Evolutionary conservation across 2,888 invertebrate genomes (phyloP), one percentile per base, ranked within the genome.

Genomic region (Eristalis tenax): DNA sequence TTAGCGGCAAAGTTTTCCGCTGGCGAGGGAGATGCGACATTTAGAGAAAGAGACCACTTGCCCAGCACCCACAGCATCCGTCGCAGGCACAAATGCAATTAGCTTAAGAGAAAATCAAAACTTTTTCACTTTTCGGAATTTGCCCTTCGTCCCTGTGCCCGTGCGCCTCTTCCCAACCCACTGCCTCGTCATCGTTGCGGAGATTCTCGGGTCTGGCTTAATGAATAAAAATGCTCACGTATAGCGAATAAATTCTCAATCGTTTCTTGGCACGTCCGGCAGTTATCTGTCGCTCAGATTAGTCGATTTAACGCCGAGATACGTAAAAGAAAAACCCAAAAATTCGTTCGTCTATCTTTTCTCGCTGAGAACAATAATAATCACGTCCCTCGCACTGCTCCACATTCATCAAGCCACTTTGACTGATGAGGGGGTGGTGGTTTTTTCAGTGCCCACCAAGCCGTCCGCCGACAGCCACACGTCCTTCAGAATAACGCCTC

Each of bases 21-120:
- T 11, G 13, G 13, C 13, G 38, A 8, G 1, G 38, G 38, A 13
- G 13, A 35, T 13, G 26, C 38, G 43, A 71, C 70, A 50, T 59
- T 66, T 64, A 66, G 57, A 22, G 74, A 75, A 78, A 68, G 69
- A 40, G 32, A 57, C 65, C 56, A 71, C 71, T 71, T 79, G 64
- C 26, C 66, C 13, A 79, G 13, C 11, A 64, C n/a, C 32, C 23
- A 69, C 3, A 11, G 10, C 68, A 11, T 10, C 61, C 23, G 56
- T 22, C 32, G 26, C 18, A 26, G 43, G 28, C 28, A 68, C 66
- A 86, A 83, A 83, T 76, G 80, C 87, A 87, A 87, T 87, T 87
- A 87, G 87, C 87, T 83, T 83, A 64, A 80, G 71, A 83, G 79
- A 83, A 87, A 87, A 87, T 87, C 87, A 87, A 83, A 87, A 83